A percentile compares a stretch with the other conserved stretches of the same genome.
Conservation (phyloP, 2,113 vertebrate species). For the Petroica traversi region DNA sequence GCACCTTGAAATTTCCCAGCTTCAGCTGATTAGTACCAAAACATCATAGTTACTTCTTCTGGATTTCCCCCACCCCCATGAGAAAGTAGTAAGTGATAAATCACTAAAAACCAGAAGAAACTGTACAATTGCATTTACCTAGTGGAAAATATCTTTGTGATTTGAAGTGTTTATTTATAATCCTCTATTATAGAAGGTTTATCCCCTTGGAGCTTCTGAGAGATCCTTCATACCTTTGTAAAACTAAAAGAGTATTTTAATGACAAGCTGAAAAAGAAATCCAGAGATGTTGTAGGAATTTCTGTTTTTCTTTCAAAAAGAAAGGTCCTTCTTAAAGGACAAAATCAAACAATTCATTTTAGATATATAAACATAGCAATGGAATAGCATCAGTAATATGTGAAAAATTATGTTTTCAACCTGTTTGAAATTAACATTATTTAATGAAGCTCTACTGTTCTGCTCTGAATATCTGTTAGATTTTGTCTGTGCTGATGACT, state of each 20-base stretch:
- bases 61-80: not conserved
- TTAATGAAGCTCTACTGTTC: not conserved
- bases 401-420: not conserved
- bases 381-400: not conserved
- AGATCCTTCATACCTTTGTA: not conserved
- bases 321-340: not conserved
- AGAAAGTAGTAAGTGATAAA: not conserved
- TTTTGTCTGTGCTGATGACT: not conserved
- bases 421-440: not conserved
- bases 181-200: not conserved
- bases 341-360: not conserved
- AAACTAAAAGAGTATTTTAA: not conserved
- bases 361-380: not conserved
- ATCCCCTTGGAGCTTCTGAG: not conserved
- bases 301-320: not conserved
- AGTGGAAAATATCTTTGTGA: not conserved
- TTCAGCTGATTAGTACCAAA: not conserved
- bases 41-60: not conserved
- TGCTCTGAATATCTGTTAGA: fast-evolving
- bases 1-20: not conserved
- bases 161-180: not conserved
- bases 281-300: not conserved
- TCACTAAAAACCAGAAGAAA: not conserved
- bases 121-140: not conserved
- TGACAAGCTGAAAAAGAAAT: not conserved